Conservation (phyloP, 2,888 invertebrate species). For the Nemapogon koenigi region DNA sequence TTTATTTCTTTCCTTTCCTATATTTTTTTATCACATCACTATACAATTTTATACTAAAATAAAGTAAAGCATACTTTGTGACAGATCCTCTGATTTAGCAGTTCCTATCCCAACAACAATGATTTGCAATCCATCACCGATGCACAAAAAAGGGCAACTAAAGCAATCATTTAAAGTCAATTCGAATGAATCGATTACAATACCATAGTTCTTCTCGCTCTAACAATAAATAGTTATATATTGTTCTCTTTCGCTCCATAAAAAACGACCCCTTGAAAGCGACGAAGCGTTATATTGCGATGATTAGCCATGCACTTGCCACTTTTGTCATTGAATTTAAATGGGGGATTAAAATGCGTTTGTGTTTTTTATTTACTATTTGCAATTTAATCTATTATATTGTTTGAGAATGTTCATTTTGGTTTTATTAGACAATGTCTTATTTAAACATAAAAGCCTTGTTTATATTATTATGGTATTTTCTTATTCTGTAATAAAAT, state of each 20-base stretch:
- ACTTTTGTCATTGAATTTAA: conserved; percentile 57
- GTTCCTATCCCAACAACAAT: conserved; percentile 32
- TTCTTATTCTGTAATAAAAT: too few species aligned
- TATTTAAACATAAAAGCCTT: too few species aligned
- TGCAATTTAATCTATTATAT: conserved; percentile 50
- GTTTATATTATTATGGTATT: too few species aligned
- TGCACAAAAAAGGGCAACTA: conserved; percentile 41
- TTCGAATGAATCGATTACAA: conserved; percentile 41
- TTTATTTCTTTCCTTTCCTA: neutral
- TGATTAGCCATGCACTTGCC: conserved; percentile 62
- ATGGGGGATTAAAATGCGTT: conserved; percentile 57
- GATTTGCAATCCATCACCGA: conserved; percentile 57
- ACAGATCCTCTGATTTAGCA: conserved; percentile 15
- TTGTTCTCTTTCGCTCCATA: conserved; percentile 29
- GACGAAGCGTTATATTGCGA: conserved; percentile 60
- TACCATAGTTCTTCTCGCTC: conserved; percentile 25
- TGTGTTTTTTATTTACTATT: conserved; percentile 57
- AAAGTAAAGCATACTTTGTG: conserved; percentile 18
- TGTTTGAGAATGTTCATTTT: conserved; percentile 41
- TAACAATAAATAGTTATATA: conserved; percentile 17
- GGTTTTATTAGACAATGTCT: too few species aligned
- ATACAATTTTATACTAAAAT: conserved; percentile 4
- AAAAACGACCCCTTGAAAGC: conserved; percentile 46
- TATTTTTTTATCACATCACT: neutral
- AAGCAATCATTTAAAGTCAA: conserved; percentile 60